phyloP scores from a whole-genome alignment of 2,888 invertebrate species.

The Germaria angustata region DNA sequence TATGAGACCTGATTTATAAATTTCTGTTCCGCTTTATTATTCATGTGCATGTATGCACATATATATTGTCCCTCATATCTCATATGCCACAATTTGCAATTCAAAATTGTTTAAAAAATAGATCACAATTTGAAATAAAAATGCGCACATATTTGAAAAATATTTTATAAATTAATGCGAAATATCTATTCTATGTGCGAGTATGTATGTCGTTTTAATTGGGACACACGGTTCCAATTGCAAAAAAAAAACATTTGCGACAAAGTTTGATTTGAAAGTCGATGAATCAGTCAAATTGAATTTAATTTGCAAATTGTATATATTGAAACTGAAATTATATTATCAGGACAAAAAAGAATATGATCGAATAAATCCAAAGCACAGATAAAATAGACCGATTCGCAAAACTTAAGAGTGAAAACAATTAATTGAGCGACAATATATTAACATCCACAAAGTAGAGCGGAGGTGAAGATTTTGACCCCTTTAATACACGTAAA shows the following conservation, averaged over 20 bases:
- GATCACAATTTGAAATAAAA: neutral
- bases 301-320: neutral
- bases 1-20: constrained; percentile 8
- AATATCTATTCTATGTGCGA: too few species aligned
- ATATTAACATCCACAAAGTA: too few species aligned
- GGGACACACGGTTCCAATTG: neutral
- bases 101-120: constrained; percentile 44
- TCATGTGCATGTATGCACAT: neutral
- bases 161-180: constrained; percentile 12
- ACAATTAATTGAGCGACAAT: too few species aligned
- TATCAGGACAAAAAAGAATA: too few species aligned
- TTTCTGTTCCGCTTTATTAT: constrained; percentile 28
- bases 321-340: neutral
- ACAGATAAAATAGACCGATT: too few species aligned
- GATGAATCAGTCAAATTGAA: neutral
- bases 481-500: too few species aligned
- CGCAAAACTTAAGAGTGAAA: too few species aligned
- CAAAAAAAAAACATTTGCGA: neutral
- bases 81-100: constrained; percentile 42
- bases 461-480: too few species aligned
- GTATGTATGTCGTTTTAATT: constrained; percentile 8
- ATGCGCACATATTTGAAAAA: neutral
- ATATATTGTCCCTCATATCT: constrained; percentile 28
- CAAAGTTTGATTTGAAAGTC: neutral
- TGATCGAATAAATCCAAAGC: too few species aligned